Evolutionary conservation across 1,140 invertebrate species (phyloP).

Genomic region (Battus philenor): DNA sequence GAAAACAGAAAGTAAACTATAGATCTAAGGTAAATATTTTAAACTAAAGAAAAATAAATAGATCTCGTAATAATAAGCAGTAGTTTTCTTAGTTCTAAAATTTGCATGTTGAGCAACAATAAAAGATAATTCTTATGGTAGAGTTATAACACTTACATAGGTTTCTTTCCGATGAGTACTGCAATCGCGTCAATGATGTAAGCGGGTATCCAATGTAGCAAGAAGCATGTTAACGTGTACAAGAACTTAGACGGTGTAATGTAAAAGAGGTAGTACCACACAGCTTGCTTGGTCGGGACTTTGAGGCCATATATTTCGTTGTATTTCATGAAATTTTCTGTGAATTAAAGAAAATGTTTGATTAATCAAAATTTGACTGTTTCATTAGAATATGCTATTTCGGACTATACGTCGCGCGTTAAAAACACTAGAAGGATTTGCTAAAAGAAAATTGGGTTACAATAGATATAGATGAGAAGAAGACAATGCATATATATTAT

Average conservation of each 20-base stretch:
- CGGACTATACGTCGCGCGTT: too few species aligned
- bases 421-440: too few species aligned
- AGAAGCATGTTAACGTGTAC: conserved; percentile 71
- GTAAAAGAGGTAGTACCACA: conserved; percentile 77
- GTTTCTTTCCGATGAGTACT: conserved; percentile 77
- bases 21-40: too few species aligned
- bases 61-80: too few species aligned
- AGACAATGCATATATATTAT: too few species aligned
- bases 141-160: conserved; percentile 73
- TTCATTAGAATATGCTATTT: too few species aligned
- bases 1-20: too few species aligned
- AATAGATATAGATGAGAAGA: too few species aligned
- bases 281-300: conserved; percentile 49
- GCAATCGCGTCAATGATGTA: conserved; percentile 76
- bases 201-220: conserved; percentile 79
- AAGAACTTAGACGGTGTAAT: conserved; percentile 65
- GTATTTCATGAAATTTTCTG: conserved; percentile 71
- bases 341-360: conserved; percentile 13
- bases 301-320: conserved; percentile 56
- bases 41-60: too few species aligned
- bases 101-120: background rate
- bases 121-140: too few species aligned
- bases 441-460: too few species aligned
- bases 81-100: background rate
- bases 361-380: too few species aligned